These are phyloP conservation scores for Erpobdella octoculata DNA, from an alignment of 2,888 invertebrate species.

Conservation along the genomic window DNA sequence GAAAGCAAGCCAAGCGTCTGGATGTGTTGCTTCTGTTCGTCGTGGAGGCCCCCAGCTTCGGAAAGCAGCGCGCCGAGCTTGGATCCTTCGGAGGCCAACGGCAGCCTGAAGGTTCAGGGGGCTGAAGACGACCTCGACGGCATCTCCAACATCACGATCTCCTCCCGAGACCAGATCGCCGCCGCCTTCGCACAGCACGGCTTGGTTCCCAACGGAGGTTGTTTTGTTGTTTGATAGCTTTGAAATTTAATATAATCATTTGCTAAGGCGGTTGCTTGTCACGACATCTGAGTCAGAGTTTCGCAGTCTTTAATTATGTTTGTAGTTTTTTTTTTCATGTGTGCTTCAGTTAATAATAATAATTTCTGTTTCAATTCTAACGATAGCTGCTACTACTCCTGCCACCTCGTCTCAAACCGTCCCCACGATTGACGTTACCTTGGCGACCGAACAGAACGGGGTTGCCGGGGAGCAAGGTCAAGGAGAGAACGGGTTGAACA, in stretches of 20 bases:
- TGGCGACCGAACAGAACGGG: background rate
- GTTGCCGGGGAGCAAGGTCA: no score
- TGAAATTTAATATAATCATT: background rate
- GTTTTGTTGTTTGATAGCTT: background rate
- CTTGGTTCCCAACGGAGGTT: background rate
- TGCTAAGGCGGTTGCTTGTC: background rate
- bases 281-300: background rate
- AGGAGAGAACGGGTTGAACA: background rate
- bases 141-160: slow-evolving; percentile 18
- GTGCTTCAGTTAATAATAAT: background rate
- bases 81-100: background rate
- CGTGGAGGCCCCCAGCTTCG: background rate
- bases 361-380: no score
- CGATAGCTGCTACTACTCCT: background rate
- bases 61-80: background rate
- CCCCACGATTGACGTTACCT: background rate
- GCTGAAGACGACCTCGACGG: background rate
- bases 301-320: background rate
- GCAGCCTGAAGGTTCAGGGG: background rate
- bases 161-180: slow-evolving; percentile 20
- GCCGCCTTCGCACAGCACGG: no score
- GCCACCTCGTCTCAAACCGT: background rate
- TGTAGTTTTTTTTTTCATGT: background rate
- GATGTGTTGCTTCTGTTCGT: slow-evolving; percentile 21
- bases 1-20: background rate